Evolutionary conservation across 2,113 vertebrate species (phyloP).

Genomic region (Halcyon senegalensis): DNA sequence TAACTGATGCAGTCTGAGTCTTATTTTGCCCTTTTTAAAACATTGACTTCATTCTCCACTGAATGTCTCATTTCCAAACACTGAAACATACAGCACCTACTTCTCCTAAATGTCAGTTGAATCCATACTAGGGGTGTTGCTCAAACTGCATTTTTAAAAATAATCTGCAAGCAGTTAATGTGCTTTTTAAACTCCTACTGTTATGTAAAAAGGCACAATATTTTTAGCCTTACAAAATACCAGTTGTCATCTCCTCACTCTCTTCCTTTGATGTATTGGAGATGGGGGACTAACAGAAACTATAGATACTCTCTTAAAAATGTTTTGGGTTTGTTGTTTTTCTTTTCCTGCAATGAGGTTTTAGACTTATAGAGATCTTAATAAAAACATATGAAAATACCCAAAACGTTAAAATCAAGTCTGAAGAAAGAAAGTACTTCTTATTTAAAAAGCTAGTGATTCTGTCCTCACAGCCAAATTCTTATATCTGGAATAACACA

Average conservation of each 20-base stretch:
- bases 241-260: slow-evolving; percentile 54
- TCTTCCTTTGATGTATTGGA: slow-evolving; percentile 14
- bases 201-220: slow-evolving; percentile 62
- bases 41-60: background rate
- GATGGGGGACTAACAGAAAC: background rate
- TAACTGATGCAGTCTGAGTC: background rate
- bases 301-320: background rate
- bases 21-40: background rate
- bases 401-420: background rate
- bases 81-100: slow-evolving; percentile 25
- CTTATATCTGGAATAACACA: background rate
- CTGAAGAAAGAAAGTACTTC: background rate
- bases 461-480: background rate
- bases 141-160: slow-evolving; percentile 62
- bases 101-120: slow-evolving; percentile 44
- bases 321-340: background rate
- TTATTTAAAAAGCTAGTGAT: background rate
- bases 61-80: slow-evolving; percentile 7
- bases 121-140: slow-evolving; percentile 29
- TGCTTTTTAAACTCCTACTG: slow-evolving; percentile 42
- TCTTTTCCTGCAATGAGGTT: background rate
- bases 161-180: slow-evolving; percentile 47
- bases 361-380: background rate
- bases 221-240: slow-evolving; percentile 63
- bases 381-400: background rate